phyloP scores from a whole-genome alignment of 2,113 vertebrate genomes.

The Sylvietta virens region DNA sequence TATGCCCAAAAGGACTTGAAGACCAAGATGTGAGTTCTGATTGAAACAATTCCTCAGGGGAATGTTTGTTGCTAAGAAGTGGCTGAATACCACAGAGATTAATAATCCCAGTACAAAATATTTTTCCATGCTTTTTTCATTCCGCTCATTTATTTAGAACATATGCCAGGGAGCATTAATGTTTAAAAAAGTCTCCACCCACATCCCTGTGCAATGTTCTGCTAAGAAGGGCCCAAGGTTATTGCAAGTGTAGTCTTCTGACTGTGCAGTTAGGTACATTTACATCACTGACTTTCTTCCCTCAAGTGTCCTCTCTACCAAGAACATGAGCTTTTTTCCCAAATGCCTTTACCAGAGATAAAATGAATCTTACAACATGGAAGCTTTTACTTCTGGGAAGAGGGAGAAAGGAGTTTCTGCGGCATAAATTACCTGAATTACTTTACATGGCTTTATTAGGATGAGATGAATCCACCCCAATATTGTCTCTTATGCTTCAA shows the following conservation, averaged over 20 bases:
- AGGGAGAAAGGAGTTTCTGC: background rate
- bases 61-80: slow-evolving; percentile 32
- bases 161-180: slow-evolving; percentile 26
- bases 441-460: background rate
- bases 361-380: background rate
- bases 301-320: background rate
- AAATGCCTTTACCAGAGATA: background rate
- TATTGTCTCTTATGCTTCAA: background rate
- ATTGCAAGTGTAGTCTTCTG: background rate
- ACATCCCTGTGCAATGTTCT: background rate
- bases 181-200: slow-evolving; percentile 24
- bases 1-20: background rate
- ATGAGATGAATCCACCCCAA: background rate
- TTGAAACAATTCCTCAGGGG: slow-evolving; percentile 23
- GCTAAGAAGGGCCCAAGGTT: background rate
- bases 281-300: background rate
- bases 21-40: slow-evolving; percentile 14
- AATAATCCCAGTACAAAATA: slow-evolving; percentile 42
- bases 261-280: background rate
- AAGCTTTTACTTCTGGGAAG: background rate
- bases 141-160: slow-evolving; percentile 22
- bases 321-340: background rate
- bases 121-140: slow-evolving; percentile 37
- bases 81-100: slow-evolving; percentile 33
- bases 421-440: background rate